These are phyloP conservation scores for Bathynomus jamesi DNA, from an alignment of 1,140 invertebrate species.

Conservation along the genomic window DNA sequence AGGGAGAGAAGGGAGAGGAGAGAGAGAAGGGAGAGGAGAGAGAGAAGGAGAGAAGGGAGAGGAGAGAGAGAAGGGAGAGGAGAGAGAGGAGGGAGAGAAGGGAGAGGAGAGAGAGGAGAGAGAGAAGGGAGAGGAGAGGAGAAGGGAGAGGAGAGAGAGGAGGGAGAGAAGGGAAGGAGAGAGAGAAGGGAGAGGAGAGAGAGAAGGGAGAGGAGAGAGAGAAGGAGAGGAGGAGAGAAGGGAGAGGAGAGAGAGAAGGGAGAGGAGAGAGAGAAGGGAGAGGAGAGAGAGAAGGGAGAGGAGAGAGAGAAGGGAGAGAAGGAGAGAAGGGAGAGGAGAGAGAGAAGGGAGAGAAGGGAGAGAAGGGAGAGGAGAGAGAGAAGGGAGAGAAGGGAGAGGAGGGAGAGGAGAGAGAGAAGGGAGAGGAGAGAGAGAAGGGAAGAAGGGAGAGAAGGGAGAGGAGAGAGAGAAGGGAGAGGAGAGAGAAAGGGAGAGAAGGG, in stretches of 20 bases:
- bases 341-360: too few relatives aligned
- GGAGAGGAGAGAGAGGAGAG: too few relatives aligned
- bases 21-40: neutral
- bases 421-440: neutral
- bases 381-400: neutral
- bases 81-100: too few relatives aligned
- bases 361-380: neutral
- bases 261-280: neutral
- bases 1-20: neutral
- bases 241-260: neutral
- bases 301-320: neutral
- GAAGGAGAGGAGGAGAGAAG: too few relatives aligned
- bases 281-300: neutral
- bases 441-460: too few relatives aligned
- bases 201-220: too few relatives aligned
- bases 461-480: too few relatives aligned
- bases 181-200: neutral
- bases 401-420: neutral
- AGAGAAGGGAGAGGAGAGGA: neutral
- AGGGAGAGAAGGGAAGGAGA: too few relatives aligned
- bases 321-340: neutral
- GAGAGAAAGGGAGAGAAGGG: too few relatives aligned
- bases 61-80: too few relatives aligned
- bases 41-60: neutral
- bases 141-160: too few relatives aligned